Evolutionary conservation across 2,888 invertebrate species (phyloP).

Genomic region (Drosophila crucigera): DNA sequence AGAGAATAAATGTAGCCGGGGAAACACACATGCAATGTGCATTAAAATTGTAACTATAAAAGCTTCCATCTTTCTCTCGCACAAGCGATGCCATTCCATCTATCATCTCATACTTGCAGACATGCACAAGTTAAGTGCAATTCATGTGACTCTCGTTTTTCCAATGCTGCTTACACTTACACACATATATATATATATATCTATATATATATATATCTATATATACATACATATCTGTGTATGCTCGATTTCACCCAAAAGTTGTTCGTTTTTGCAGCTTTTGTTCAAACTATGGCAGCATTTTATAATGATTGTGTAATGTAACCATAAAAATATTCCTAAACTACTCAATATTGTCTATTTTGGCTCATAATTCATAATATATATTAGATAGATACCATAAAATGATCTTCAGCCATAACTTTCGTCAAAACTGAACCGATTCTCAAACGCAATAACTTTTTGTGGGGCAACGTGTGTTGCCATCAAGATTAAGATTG

Average conservation of each 20-base stretch:
- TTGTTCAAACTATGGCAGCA: background rate
- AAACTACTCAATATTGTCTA: background rate
- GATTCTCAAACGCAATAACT: background rate
- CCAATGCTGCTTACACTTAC: constrained; percentile 11
- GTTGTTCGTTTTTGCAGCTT: constrained; percentile 37
- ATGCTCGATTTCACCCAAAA: constrained; percentile 51
- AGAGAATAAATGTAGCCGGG: constrained; percentile 21
- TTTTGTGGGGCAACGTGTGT: background rate
- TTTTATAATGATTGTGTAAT: background rate
- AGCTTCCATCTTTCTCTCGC: constrained; percentile 40
- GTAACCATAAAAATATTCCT: background rate
- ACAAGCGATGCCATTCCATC: constrained; percentile 13
- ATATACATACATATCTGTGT: constrained; percentile 1
- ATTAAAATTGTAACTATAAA: constrained; percentile 79
- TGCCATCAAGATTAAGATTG: background rate
- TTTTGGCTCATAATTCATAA: background rate
- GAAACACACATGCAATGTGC: constrained; percentile 72
- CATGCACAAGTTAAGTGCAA: constrained; percentile 75
- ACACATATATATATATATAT: too few relatives aligned
- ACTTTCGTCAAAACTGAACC: background rate
- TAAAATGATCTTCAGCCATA: background rate
- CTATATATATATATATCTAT: too few relatives aligned
- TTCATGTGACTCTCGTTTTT: constrained; percentile 69
- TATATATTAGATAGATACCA: background rate
- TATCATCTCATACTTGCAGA: constrained; percentile 28